Conservation (phyloP, 2,113 vertebrate species). For the Gavia stellata region DNA sequence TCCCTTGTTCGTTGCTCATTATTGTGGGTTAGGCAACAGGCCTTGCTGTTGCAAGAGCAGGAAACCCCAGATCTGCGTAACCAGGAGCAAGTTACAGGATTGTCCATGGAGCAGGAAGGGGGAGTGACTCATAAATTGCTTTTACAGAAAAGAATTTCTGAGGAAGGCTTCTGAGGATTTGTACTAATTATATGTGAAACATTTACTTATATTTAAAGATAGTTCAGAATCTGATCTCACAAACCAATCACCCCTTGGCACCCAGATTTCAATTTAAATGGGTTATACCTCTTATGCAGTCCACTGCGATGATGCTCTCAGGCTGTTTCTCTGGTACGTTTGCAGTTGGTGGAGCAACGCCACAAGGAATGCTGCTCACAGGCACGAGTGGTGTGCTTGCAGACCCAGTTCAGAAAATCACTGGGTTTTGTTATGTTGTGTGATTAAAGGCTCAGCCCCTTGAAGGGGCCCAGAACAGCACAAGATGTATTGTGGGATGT, state of each 20-base stretch:
- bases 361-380: not conserved
- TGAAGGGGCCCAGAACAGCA: accelerated
- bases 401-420: not conserved
- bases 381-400: not conserved
- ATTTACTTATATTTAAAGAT: constrained; percentile 2
- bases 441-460: not conserved
- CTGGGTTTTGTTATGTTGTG: not conserved
- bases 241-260: not conserved
- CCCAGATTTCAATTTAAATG: not conserved
- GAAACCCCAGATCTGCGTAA: not conserved
- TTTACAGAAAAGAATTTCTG: constrained; percentile 37
- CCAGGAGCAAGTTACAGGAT: not conserved
- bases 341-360: not conserved
- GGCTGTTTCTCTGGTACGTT: not conserved
- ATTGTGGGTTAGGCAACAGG: not conserved
- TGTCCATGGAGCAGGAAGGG: not conserved
- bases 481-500: not conserved
- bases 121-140: not conserved
- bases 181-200: constrained; percentile 22
- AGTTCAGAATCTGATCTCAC: not conserved
- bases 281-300: not conserved
- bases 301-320: not conserved
- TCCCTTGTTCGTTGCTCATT: not conserved
- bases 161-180: constrained; percentile 9
- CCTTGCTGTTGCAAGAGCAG: not conserved